Percentiles rank a stretch among this genome's conserved stretches.
phyloP scores from a whole-genome alignment of 2,888 invertebrate genomes.

The Andrena flavipes region DNA sequence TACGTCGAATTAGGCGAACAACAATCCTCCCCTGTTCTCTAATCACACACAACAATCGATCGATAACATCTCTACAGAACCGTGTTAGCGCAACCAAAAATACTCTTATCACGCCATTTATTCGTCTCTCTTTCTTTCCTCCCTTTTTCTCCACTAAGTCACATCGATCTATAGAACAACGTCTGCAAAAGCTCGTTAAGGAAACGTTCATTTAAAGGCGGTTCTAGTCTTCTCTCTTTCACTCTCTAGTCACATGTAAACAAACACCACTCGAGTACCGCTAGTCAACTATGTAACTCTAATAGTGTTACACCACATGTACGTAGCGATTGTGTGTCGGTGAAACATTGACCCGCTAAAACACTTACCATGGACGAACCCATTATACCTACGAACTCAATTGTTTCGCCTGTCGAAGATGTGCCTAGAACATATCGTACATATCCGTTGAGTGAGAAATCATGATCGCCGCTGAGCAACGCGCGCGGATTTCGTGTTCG shows the following conservation, averaged over 20 bases:
- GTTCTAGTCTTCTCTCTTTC: constrained; percentile 32
- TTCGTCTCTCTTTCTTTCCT: neutral
- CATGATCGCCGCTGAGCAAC: constrained; percentile 20
- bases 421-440: constrained; percentile 73
- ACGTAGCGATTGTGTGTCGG: constrained; percentile 59
- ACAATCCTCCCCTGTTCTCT: constrained; percentile 17
- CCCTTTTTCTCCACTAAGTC: constrained; percentile 6
- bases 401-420: constrained; percentile 72
- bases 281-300: constrained; percentile 69
- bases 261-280: constrained; percentile 58
- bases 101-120: neutral
- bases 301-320: constrained; percentile 67
- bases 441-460: constrained; percentile 67
- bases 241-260: constrained; percentile 50
- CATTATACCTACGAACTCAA: constrained; percentile 74
- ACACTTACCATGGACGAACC: constrained; percentile 74
- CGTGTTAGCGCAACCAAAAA: constrained; percentile 31
- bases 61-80: constrained; percentile 35
- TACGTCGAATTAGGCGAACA: neutral
- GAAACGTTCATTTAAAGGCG: constrained; percentile 40
- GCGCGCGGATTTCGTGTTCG: constrained; percentile 35
- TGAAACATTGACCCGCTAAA: constrained; percentile 62
- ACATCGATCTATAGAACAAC: constrained; percentile 44
- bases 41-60: constrained; percentile 37
- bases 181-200: constrained; percentile 48